Conservation (phyloP, 2,113 vertebrate species). For the Pipa parva region DNA sequence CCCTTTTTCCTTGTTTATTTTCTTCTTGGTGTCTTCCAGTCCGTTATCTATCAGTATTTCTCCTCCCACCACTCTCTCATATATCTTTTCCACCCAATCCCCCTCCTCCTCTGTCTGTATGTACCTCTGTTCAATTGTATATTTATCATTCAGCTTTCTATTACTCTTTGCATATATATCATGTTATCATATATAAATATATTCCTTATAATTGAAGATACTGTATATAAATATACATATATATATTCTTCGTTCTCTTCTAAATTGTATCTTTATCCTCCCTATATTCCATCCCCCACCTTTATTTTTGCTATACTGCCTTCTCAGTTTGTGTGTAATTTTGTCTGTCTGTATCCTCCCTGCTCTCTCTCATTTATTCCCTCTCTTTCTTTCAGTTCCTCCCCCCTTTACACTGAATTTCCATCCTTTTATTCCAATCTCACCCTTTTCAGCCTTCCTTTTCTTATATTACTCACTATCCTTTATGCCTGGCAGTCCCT, state of each 20-base stretch:
- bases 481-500: not conserved
- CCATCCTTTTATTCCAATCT: not conserved
- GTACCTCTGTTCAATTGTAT: not conserved
- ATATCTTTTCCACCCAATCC: not conserved
- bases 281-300: not conserved
- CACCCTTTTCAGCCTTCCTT: not conserved
- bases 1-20: not conserved
- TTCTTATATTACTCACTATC: not conserved
- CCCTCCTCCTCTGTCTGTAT: not conserved
- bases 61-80: constrained; percentile 6
- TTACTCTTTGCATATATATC: no score
- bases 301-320: not conserved
- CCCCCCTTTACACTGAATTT: not conserved
- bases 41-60: constrained; percentile 5
- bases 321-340: not conserved
- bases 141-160: no score
- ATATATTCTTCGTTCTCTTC: no score
- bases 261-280: no score
- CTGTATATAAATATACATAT: no score
- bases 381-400: not conserved
- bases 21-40: not conserved
- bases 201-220: no score
- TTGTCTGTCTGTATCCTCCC: not conserved
- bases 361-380: no score
- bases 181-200: no score